Evolutionary conservation across 2,113 vertebrate genomes (phyloP), one percentile per base, ranked within the genome.

Genomic region (Probosciger aterrimus): DNA sequence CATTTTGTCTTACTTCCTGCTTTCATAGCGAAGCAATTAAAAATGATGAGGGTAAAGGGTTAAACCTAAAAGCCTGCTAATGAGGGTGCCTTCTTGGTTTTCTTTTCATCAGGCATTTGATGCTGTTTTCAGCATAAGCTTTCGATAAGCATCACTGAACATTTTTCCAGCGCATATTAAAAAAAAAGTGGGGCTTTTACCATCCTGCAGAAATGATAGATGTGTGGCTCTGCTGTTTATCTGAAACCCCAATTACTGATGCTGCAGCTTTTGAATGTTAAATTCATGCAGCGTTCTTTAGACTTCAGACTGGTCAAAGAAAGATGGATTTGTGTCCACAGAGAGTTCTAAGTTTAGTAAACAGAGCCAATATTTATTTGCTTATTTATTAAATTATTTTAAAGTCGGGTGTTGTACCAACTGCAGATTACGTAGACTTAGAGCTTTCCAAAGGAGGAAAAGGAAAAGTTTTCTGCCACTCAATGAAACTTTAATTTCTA

Each of bases 21-120:
- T 90, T 96, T 95, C 93, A 64, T 7, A 81, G 65, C 65, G 71
- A 71, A 95, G 97, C 97, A 97, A 97, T 97, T 98, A 98, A 97
- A 98, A 96, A 70, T 94, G 96, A 97, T 84, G 95, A 93, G 98
- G 96, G 95, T 90, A 93, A 97, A 96, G 96, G 95, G 96, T 96
- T 96, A 96, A 96, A 95, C 91, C 62, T 63, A 86, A 87, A 86
- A 88, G 93, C 57, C 82, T 87, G 70, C 90, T 97, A 97, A 95
- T 86, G 96, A 96, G 96, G 84, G 84, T 90, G 50, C 79, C 25
- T 71, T 91, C 55, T 86, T 47, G 46, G 53, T 91, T 86, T 93
- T 63, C 74, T 88, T 96, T 90, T 95, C 69, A 43, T 95, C 77
- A 82, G 93, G 78, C 47, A 82, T 95, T 71, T 93, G 92, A 96